Conservation (phyloP, 2,113 vertebrate genomes). For the Macheiramphus alcinus region DNA sequence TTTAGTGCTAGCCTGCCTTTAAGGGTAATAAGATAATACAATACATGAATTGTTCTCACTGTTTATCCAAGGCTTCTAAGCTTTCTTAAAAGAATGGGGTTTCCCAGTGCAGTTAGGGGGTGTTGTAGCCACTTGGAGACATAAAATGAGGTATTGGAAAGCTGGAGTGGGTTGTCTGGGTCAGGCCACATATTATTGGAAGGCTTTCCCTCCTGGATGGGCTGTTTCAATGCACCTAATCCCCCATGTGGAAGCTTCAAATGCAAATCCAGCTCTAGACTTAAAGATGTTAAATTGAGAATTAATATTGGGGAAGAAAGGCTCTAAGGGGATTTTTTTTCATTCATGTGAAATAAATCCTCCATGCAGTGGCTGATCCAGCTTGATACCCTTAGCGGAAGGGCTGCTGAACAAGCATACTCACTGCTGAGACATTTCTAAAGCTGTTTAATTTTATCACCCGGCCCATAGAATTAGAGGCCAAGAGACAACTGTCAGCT, state of each 20-base stretch:
- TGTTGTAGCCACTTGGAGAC: not conserved
- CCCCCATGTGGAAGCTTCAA: not conserved
- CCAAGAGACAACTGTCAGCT: not conserved
- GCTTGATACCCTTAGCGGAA: constrained; percentile 35
- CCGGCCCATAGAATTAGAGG: not conserved
- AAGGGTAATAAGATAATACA: not conserved
- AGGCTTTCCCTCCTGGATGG: not conserved
- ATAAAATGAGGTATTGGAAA: not conserved
- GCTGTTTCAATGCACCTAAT: not conserved
- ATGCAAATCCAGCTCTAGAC: constrained; percentile 23
- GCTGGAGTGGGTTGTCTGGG: not conserved
- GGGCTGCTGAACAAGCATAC: constrained; percentile 1
- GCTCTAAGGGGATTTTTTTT: constrained; percentile 34
- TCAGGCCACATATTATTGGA: not conserved
- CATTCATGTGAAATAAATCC: constrained; percentile 9
- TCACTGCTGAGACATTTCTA: not conserved
- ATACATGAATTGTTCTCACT: not conserved
- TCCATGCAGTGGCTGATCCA: not conserved
- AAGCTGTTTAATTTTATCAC: constrained; percentile 34
- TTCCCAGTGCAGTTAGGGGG: not conserved
- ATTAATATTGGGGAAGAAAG: not conserved
- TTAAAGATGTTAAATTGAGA: constrained; percentile 18
- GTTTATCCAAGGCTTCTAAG: not conserved
- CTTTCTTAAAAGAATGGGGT: not conserved
- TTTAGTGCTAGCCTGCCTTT: not conserved